Evolutionary conservation across 2,797 vertebrate genomes (phyloP), one percentile per base, ranked within the genome.

Genomic region (Tauraco hartlaubi): DNA sequence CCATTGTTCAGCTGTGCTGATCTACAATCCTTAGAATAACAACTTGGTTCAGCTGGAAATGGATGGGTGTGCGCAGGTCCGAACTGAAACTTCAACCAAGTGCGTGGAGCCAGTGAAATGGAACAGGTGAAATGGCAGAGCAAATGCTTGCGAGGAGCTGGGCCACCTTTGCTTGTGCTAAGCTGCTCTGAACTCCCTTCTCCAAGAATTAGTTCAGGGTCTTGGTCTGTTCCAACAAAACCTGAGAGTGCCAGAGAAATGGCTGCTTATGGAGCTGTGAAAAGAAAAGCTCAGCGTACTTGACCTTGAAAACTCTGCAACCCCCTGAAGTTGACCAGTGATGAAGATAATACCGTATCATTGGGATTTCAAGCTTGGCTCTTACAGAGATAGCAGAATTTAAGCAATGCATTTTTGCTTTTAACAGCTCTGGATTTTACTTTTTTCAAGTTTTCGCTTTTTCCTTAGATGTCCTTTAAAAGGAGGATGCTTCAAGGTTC

Each of bases 41-140:
- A 93, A 54, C 68, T 72, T 23, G 52, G 66, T 91, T 93, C 54
- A 46, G 51, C 73, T 95, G 85, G 75, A 88, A 84, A n/a, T 81
- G 88, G 69, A 51, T 88, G 92, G 88, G 84, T 58, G 81, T 92
- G 64, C 48, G 0, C 86, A 17, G 86, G n/a, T 85, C 46, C 54
- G 59, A 52, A 19, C 71, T 79, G 64, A 21, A 85, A 64, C 37
- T 33, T 26, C 19, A 58, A 20, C 48, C 5, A 8, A 14, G 48
- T 25, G 29, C 2, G 0, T 43, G 1, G 4, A 37, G 72, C 75
- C 6, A 2, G 33, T 37, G 28, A 31, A 73, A 73, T n/a, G 35
- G 49, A 68, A 79, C 15, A 67, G 78, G 48, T 37, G 51, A 13
- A 26, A 58, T 4, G 69, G 33, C 44, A 11, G 77, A 41, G 29